Conservation (phyloP, 2,888 invertebrate genomes). For the Rotaria socialis region DNA sequence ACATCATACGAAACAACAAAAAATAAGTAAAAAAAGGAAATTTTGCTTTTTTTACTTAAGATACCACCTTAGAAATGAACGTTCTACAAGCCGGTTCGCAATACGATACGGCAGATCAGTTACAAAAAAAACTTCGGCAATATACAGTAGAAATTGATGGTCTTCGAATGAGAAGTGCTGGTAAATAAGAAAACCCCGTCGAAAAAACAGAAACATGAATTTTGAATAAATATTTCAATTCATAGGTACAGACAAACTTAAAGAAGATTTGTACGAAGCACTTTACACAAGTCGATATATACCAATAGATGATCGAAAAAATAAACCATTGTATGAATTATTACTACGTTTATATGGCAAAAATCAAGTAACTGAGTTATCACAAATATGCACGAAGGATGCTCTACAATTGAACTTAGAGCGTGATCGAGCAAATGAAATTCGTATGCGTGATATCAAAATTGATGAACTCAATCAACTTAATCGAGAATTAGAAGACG, state of each 20-base stretch:
- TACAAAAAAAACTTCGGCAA: constrained; percentile 1
- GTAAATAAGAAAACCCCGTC: background rate
- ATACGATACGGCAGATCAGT: background rate
- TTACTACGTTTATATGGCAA: background rate
- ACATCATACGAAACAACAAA: background rate
- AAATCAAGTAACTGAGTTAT: constrained; percentile 9
- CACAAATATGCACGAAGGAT: constrained; percentile 27
- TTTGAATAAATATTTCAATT: background rate
- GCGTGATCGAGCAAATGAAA: background rate
- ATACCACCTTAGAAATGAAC: background rate
- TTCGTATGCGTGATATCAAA: constrained; percentile 6
- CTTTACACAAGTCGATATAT: constrained; percentile 24
- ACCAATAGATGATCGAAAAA: constrained; percentile 3
- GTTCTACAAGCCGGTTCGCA: background rate
- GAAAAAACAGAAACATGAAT: too few relatives aligned
- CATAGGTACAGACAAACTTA: background rate
- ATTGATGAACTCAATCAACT: background rate
- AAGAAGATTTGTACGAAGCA: constrained; percentile 4
- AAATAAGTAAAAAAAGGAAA: background rate
- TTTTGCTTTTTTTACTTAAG: background rate
- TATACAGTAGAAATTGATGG: constrained; percentile 1
- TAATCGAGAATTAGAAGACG: constrained; percentile 19
- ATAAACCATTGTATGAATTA: constrained; percentile 17
- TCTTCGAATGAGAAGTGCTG: background rate
- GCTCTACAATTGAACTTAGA: background rate